Percentiles rank a stretch among this genome's conserved stretches.
Evolutionary conservation across 2,888 invertebrate species (phyloP).

Genomic region (Malthinus seriepunctatus): DNA sequence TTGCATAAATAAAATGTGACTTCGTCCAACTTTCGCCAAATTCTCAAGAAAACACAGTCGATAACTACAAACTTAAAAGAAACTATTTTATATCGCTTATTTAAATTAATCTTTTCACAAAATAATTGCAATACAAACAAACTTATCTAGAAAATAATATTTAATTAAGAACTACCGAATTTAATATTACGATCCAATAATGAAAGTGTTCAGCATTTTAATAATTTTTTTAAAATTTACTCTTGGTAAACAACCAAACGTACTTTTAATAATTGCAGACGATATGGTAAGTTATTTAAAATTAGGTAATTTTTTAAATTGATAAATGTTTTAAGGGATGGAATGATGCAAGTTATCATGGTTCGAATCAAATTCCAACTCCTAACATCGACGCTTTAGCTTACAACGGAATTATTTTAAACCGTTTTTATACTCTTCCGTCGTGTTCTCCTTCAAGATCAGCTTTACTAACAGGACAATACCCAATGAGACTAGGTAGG

Average conservation of each 20-base stretch:
- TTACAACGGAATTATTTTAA: conserved; percentile 80
- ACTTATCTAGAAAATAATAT: too few species aligned
- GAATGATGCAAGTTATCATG: conserved; percentile 90
- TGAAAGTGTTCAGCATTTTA: too few species aligned
- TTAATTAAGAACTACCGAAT: too few species aligned
- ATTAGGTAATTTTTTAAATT: not conserved
- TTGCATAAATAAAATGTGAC: too few species aligned
- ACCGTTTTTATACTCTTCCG: conserved; percentile 83
- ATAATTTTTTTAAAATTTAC: too few species aligned
- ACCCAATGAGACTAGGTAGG: conserved; percentile 80
- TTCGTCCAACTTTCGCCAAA: too few species aligned
- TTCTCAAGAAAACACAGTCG: too few species aligned
- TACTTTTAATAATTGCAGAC: conserved; percentile 4
- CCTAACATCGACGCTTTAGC: conserved; percentile 89
- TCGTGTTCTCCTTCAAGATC: conserved; percentile 86
- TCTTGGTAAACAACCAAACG: not conserved
- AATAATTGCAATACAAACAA: too few species aligned
- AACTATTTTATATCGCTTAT: too few species aligned
- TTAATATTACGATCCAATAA: too few species aligned
- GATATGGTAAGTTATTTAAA: not conserved
- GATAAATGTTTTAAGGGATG: conserved; percentile 68
- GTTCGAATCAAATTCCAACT: conserved; percentile 83
- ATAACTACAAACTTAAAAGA: too few species aligned
- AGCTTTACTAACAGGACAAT: conserved; percentile 82
- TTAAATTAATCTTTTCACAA: too few species aligned